Conservation (phyloP, 2,797 vertebrate species). For the Onychomys leucogaster region DNA sequence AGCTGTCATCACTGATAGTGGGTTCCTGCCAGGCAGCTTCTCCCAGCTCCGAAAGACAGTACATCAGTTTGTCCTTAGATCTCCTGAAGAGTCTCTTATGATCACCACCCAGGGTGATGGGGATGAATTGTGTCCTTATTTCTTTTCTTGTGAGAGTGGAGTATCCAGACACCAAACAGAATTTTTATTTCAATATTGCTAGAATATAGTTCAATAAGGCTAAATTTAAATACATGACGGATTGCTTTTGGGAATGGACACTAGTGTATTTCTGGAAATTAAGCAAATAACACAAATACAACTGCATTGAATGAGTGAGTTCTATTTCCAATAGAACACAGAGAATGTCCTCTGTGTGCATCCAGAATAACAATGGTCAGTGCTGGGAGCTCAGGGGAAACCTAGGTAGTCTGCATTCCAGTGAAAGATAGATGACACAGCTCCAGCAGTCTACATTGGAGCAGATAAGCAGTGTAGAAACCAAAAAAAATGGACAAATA, state of each 20-base stretch:
- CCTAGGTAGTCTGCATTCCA: background rate
- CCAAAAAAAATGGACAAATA: background rate
- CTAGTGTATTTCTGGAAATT: slow-evolving; percentile 20
- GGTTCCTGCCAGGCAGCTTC: background rate
- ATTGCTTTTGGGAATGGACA: background rate
- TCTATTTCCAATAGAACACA: background rate
- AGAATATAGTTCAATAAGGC: slow-evolving; percentile 48
- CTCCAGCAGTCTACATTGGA: background rate
- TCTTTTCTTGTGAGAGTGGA: background rate
- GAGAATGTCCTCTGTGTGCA: background rate
- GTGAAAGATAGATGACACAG: background rate
- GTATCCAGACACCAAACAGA: slow-evolving; percentile 4
- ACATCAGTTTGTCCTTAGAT: background rate
- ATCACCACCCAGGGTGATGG: background rate
- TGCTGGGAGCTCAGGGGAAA: background rate
- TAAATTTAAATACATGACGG: background rate
- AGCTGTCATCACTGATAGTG: background rate
- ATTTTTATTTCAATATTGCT: background rate
- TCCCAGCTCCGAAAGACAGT: background rate
- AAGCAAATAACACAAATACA: background rate
- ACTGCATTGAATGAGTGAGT: background rate
- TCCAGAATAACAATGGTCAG: background rate
- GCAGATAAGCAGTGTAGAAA: background rate
- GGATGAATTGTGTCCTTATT: background rate
- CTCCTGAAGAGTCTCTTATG: background rate